Evolutionary conservation across 2,113 vertebrate species (phyloP).

Genomic region (Colaptes auratus): DNA sequence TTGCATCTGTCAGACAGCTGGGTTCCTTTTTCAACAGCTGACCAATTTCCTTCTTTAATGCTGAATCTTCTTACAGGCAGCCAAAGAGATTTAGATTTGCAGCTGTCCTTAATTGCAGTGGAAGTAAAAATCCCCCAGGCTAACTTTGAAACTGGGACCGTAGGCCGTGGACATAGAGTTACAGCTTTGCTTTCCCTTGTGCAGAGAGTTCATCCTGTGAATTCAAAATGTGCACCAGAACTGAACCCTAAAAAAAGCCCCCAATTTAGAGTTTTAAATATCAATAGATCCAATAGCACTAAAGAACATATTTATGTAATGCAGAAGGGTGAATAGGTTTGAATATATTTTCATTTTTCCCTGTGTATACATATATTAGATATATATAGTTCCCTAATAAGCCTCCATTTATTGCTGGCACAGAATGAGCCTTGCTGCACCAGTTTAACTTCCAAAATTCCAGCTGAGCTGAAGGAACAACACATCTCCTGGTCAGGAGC

Average conservation of each 20-base stretch:
- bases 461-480: neutral
- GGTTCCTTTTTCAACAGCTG: neutral
- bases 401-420: constrained; percentile 2
- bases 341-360: constrained; percentile 24
- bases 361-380: neutral
- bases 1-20: neutral
- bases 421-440: neutral
- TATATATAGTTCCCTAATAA: constrained; percentile 20
- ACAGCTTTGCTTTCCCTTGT: neutral
- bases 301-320: constrained; percentile 12
- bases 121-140: constrained; percentile 23
- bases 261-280: neutral
- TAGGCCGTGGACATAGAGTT: neutral
- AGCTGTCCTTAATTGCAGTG: constrained; percentile 27
- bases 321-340: neutral
- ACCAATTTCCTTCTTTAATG: constrained; percentile 5
- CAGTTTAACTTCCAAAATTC: neutral
- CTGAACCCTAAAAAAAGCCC: neutral
- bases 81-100: neutral
- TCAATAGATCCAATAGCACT: neutral
- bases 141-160: neutral
- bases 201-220: neutral
- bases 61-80: neutral
- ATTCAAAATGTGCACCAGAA: neutral
- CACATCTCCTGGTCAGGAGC: neutral